phyloP scores from a whole-genome alignment of 2,888 invertebrate species.

The Physocephala rufipes region DNA sequence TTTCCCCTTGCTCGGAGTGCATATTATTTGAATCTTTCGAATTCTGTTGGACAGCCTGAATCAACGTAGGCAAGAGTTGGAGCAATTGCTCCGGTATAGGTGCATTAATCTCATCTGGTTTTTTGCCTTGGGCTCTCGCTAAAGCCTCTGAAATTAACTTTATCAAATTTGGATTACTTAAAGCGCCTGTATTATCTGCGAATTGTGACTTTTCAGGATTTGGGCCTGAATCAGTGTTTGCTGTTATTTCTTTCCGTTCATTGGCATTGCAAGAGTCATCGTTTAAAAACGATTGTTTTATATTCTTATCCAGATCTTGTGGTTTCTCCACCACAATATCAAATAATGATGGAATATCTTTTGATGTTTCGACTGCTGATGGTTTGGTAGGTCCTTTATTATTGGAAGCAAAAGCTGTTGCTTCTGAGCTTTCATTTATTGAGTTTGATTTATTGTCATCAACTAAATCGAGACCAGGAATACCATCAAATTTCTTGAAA shows the following conservation, averaged over 20 bases:
- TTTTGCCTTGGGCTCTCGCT: conserved; percentile 55
- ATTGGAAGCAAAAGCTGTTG: not conserved
- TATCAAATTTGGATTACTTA: conserved; percentile 61
- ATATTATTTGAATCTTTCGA: conserved; percentile 1
- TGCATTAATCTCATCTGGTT: conserved; percentile 36
- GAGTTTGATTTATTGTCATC: conserved; percentile 57
- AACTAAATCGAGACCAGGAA: conserved; percentile 79
- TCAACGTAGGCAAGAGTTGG: conserved; percentile 40
- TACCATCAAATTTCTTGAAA: conserved; percentile 66
- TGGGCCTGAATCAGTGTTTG: too few species aligned
- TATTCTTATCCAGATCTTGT: not conserved
- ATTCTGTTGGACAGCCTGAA: conserved; percentile 42
- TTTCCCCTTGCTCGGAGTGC: not conserved
- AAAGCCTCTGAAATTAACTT: conserved; percentile 58
- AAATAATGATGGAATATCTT: conserved; percentile 58
- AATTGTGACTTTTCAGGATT: not conserved
- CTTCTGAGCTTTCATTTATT: conserved; percentile 41
- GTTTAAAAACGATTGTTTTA: conserved; percentile 2
- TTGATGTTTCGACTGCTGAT: conserved; percentile 37
- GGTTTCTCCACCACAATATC: conserved; percentile 57
- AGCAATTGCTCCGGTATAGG: conserved; percentile 42
- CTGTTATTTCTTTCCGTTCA: not conserved
- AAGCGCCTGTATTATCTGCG: conserved; percentile 52
- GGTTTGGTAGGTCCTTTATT: conserved; percentile 38
- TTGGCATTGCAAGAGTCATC: not conserved